A percentile compares a stretch with the other conserved stretches of the same genome.
Conservation (phyloP, 2,797 vertebrate species). For the Carcharodon carcharias region DNA sequence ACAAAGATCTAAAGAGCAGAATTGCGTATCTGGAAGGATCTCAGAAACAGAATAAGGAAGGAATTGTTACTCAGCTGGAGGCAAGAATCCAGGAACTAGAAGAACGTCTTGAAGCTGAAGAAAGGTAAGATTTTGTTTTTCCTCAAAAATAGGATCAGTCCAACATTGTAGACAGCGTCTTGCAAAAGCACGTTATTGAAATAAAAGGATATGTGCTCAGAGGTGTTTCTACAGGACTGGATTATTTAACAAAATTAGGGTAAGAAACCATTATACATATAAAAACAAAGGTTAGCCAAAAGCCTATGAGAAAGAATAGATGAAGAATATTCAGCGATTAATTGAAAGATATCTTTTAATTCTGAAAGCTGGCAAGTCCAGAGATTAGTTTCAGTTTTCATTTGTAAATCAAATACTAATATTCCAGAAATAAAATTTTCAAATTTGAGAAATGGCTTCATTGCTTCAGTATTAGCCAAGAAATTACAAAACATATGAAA, state of each 20-base stretch:
- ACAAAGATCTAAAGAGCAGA: conserved; percentile 86
- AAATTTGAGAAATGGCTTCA: background rate
- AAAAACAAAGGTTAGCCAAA: background rate
- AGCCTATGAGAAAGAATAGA: background rate
- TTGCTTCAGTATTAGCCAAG: background rate
- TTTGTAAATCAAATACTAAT: background rate
- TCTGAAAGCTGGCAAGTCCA: background rate
- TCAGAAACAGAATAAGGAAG: conserved; percentile 85
- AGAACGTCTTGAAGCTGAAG: conserved; percentile 80
- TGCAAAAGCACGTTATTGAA: background rate
- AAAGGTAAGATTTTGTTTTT: conserved; percentile 64
- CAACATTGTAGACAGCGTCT: too few species aligned
- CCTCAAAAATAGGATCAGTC: background rate
- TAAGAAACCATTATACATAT: background rate
- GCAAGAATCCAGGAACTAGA: conserved; percentile 81
- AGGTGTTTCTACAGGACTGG: too few species aligned
- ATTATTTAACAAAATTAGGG: background rate
- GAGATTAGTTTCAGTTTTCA: background rate
- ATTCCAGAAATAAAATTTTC: background rate
- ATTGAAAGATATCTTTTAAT: background rate
- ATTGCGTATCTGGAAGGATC: conserved; percentile 81
- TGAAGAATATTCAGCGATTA: background rate
- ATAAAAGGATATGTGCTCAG: background rate
- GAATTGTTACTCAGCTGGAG: conserved; percentile 82
- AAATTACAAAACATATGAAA: background rate